Base-by-base conservation (phyloP, 2,113 vertebrate genomes). In the Pangasianodon hypophthalmus region DNA sequence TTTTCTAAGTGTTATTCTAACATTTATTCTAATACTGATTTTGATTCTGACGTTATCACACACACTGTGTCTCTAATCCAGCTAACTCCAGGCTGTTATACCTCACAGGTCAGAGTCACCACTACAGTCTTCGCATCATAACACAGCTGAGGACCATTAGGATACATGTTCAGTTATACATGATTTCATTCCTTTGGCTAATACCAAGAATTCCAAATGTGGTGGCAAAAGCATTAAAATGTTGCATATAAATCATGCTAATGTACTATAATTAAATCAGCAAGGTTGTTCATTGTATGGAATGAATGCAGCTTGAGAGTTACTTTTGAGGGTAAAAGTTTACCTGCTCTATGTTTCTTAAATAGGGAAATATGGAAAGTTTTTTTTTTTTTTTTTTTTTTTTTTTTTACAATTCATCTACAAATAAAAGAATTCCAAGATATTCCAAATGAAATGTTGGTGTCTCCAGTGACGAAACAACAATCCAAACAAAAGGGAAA, bases 151-250 rank as follows among this genome's bases (percentile, higher is more conserved):
- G 32, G 69, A 41, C 32, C 32, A 37, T 37, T 18, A 71, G 32
- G 32, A 19, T n/a, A 71, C n/a, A 71, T 71, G 69, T 7, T 69
- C 67, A 69, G 67, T 32, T 32, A 32, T 5, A 14, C 67, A 32
- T 69, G 67, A 69, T 32, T 32, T n/a, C 4, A 4, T 69, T 69
- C n/a, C 13, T 32, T 69, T 67, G 26, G 11, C 64, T 67, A 9
- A 67, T n/a, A 67, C 7, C 21, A 62, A 26, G 29, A 67, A 67
- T 13, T 67, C n/a, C n/a, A 69, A 32, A 73, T 21, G 16, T 73
- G 48, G 21, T 26, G 29, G 26, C 80, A 79, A 80, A 21, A 50
- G 52, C 85, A 4, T 79, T n/a, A 85, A 88, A 90, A 84, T 71
- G 77, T 90, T 60, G 60, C 56, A 46, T 32, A 87, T 88, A 67